Evolutionary conservation across 1,140 invertebrate species (phyloP).

Genomic region (Penaeus vannamei): DNA sequence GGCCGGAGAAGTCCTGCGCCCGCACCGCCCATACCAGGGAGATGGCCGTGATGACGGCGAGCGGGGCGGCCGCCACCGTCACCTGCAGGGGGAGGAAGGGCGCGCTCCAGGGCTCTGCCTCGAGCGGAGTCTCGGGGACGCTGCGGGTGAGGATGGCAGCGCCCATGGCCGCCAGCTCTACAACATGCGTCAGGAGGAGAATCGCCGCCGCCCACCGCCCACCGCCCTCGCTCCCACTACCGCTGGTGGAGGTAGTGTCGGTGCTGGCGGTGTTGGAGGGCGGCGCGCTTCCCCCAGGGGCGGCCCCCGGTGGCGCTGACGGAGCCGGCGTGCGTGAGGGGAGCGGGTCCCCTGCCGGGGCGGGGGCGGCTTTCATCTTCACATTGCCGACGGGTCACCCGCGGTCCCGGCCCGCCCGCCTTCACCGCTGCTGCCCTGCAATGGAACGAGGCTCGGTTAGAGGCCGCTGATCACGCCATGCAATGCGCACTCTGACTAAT

Average conservation of each 20-base stretch:
- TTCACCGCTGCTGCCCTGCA: slow-evolving; percentile 12
- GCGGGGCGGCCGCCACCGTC: slow-evolving; percentile 34
- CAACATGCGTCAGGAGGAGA: slow-evolving; percentile 50
- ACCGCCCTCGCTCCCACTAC: slow-evolving; percentile 44
- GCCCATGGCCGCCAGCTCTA: slow-evolving; percentile 62
- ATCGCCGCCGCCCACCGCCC: slow-evolving; percentile 49
- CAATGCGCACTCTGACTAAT: too few species aligned
- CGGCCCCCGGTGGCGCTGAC: slow-evolving; percentile 21
- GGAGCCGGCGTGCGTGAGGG: slow-evolving; percentile 53
- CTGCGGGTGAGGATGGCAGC: slow-evolving; percentile 44
- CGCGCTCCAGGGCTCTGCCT: slow-evolving; percentile 6
- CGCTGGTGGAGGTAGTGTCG: slow-evolving; percentile 32
- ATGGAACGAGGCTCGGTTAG: not conserved
- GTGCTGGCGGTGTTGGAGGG: slow-evolving; percentile 26
- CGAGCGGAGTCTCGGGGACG: not conserved
- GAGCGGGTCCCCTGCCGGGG: slow-evolving; percentile 61
- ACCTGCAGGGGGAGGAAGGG: slow-evolving; percentile 31
- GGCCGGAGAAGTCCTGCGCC: slow-evolving; percentile 62
- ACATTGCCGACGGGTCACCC: slow-evolving; percentile 57
- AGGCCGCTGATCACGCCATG: too few species aligned
- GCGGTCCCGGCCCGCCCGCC: slow-evolving; percentile 29
- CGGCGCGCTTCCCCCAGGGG: slow-evolving; percentile 19
- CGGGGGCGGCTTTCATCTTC: slow-evolving; percentile 60
- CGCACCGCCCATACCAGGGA: slow-evolving; percentile 62
- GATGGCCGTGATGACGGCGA: slow-evolving; percentile 52